Conservation (phyloP, 2,888 invertebrate species). For the Ptychoptera contaminata region DNA sequence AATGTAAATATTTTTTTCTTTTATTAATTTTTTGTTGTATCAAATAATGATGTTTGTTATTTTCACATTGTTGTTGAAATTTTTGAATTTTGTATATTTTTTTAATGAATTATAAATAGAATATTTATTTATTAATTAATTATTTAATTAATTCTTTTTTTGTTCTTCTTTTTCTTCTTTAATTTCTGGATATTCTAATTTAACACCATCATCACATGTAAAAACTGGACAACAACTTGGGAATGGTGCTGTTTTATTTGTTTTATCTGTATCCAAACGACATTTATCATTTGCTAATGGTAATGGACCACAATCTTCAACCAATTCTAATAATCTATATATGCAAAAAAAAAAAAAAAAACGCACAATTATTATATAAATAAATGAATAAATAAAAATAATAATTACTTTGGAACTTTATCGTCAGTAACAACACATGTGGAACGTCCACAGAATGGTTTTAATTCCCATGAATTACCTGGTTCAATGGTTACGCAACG, state of each 20-base stretch:
- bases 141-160: neutral
- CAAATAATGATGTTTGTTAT: too few species aligned
- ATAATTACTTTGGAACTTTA: conserved; percentile 37
- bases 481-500: conserved; percentile 77
- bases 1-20: too few species aligned
- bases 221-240: conserved; percentile 74
- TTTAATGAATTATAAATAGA: too few species aligned
- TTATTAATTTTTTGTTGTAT: too few species aligned
- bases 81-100: too few species aligned
- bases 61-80: too few species aligned
- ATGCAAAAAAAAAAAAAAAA: conserved; percentile 1
- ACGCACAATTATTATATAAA: neutral
- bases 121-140: too few species aligned
- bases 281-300: conserved; percentile 78
- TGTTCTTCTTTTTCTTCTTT: conserved; percentile 29
- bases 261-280: conserved; percentile 70
- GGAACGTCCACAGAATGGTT: conserved; percentile 83
- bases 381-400: neutral
- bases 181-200: conserved; percentile 73
- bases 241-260: conserved; percentile 79
- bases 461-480: conserved; percentile 68
- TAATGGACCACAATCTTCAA: conserved; percentile 79
- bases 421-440: conserved; percentile 72
- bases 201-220: conserved; percentile 71
- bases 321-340: conserved; percentile 57